Evolutionary conservation across 2,888 invertebrate species (phyloP), one percentile per base, ranked within the genome.

Genomic region (Eucriotettix oculatus): DNA sequence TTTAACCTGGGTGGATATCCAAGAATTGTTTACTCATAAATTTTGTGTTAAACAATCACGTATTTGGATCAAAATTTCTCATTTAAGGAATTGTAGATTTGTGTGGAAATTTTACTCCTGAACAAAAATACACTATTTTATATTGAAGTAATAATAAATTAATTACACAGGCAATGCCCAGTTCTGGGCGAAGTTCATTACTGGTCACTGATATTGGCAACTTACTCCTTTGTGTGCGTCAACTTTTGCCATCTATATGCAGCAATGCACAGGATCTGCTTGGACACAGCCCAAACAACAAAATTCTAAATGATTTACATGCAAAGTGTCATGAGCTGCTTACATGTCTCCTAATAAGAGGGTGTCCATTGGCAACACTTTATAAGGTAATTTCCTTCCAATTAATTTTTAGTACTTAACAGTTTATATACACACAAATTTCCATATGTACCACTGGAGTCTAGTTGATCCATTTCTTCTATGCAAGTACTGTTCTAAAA

Each of bases 241-340:
- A 48, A 14, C 12, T 48, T 48, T n/a, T 48, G 9, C 48, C 48
- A 14, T 48, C 48, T 14, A 48, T 48, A 14, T 48, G 48, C 48
- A 14, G 48, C n/a, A n/a, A 48, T 48, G 48, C 48, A 48, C 14
- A 48, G 12, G 48, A 48, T 14, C 48, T 48, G n/a, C n/a, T 48
- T 14, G 48, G 48, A 3, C 48, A 48, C 48, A 14, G 48, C n/a
- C n/a, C 48, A 12, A 48, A 48, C 12, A 48, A 48, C 48, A 48
- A 48, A 48, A 9, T 48, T 48, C n/a, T 48, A n/a, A 48, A 87
- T 55, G 90, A 90, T 66, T 83, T 90, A 14, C 90, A 91, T 69
- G 81, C 87, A 0, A 91, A 91, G 70, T 90, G 90, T 71, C 83
- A 86, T 66, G 86, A 90, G 68, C 74, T 91, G 56, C 82, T 88